Base-by-base conservation (phyloP, 2,113 vertebrate species). In the Bostrychus sinensis region DNA sequence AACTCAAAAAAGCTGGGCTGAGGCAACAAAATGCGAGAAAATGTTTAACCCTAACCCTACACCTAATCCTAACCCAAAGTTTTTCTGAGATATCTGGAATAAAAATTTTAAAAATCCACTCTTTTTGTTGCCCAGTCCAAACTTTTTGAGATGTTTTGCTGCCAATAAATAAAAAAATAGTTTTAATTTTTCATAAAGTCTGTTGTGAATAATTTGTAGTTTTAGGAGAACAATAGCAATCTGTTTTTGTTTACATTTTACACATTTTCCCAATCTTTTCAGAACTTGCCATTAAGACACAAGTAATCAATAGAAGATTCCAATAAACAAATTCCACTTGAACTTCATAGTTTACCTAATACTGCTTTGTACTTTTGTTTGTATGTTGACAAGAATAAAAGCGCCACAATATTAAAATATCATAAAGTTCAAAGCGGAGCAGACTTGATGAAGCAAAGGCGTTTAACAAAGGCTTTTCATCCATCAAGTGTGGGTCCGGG, bases 401-500 rank as follows among this genome's bases (percentile, higher is more conserved):
- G 20, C 60, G 32, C 36, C 22, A 4, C 16, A 16, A 59, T 59
- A 75, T 64, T 73, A 69, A 72, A 48, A 70, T 32, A 45, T 65
- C 77, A 71, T 43, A 1, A 26, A 78, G 66, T 82, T 85, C 59
- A 84, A 84, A 83, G 64, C 50, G 7, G 41, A 59, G n/a, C n/a
- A n/a, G 73, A 53, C 76, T 72, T 77, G 65, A 85, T 75, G 78
- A 62, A 80, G 77, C 77, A 72, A 81, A 72, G 66, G 80, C 68
- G 56, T 71, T 83, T 82, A 82, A 79, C 41, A 17, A 70, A 77
- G 56, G 53, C 62, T 42, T 34, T 77, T 80, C 74, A 77, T 80
- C 67, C 77, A 85, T 83, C 80, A 79, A 50, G 69, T 68, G 46
- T 72, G 74, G 77, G 84, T 84, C 65, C 46, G 78, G 74, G 79